Evolutionary conservation across 2,888 invertebrate genomes (phyloP).

Genomic region (Antitype chi): DNA sequence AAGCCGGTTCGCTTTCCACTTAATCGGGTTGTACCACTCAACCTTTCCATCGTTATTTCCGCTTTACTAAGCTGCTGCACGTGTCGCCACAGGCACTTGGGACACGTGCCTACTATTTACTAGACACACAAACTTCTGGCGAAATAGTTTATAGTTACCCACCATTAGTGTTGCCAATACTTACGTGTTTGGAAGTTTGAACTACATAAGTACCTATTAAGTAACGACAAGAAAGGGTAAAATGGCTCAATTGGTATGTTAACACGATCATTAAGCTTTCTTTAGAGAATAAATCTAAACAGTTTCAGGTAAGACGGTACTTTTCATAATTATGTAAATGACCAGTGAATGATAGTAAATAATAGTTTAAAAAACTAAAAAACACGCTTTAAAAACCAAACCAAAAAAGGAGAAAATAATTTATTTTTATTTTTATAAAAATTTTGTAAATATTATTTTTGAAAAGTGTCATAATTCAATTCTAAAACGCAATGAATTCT

Average conservation of each 20-base stretch:
- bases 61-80: slow-evolving; percentile 30
- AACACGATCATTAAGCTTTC: not conserved
- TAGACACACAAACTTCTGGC: not conserved
- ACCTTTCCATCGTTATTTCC: slow-evolving; percentile 25
- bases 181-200: not conserved
- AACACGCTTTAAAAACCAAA: no score
- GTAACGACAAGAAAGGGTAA: not conserved
- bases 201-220: not conserved
- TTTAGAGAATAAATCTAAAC: not conserved
- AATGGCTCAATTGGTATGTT: not conserved
- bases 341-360: no score
- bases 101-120: slow-evolving; percentile 29
- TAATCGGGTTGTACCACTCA: slow-evolving; percentile 22
- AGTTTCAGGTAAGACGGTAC: no score
- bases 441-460: no score
- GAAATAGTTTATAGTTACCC: not conserved
- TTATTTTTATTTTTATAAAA: no score
- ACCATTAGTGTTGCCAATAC: not conserved
- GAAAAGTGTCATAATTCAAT: no score
- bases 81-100: slow-evolving; percentile 1
- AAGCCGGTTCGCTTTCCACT: slow-evolving; percentile 6
- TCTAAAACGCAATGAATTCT: no score
- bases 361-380: no score
- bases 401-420: no score
- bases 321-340: no score